These are phyloP conservation scores for Drosophila pruinosa DNA, from an alignment of 1,140 invertebrate genomes.

Conservation along the genomic window DNA sequence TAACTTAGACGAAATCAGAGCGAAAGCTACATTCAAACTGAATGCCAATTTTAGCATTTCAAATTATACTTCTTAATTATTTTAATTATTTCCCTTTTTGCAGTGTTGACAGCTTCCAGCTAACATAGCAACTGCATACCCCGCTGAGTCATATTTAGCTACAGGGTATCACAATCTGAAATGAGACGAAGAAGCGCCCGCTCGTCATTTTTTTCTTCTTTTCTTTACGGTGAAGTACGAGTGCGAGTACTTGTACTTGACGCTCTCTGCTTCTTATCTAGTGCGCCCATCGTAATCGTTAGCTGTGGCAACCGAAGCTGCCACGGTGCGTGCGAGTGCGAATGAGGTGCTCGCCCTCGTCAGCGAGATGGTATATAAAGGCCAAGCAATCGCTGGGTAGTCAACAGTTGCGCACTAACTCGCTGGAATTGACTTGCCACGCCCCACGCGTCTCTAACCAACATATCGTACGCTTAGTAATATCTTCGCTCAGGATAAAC, in stretches of 20 bases:
- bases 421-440: constrained; percentile 47
- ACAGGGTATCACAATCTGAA: constrained; percentile 14
- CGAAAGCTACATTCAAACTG: too few relatives aligned
- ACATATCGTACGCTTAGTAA: constrained; percentile 6
- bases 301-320: constrained; percentile 53
- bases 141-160: background rate
- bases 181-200: constrained; percentile 49
- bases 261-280: constrained; percentile 70
- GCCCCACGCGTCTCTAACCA: background rate
- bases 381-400: constrained; percentile 30
- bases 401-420: constrained; percentile 61
- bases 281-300: constrained; percentile 77
- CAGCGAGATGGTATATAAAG: constrained; percentile 64
- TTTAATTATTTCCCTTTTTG: too few relatives aligned
- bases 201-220: constrained; percentile 54
- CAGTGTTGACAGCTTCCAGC: too few relatives aligned
- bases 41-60: too few relatives aligned
- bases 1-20: too few relatives aligned
- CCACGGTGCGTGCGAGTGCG: constrained; percentile 27
- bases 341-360: constrained; percentile 44
- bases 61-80: too few relatives aligned
- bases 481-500: constrained; percentile 59
- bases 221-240: constrained; percentile 25
- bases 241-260: constrained; percentile 38
- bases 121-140: background rate